Evolutionary conservation across 2,797 vertebrate species (phyloP), one percentile per base, ranked within the genome.

Genomic region (Morelia viridis): DNA sequence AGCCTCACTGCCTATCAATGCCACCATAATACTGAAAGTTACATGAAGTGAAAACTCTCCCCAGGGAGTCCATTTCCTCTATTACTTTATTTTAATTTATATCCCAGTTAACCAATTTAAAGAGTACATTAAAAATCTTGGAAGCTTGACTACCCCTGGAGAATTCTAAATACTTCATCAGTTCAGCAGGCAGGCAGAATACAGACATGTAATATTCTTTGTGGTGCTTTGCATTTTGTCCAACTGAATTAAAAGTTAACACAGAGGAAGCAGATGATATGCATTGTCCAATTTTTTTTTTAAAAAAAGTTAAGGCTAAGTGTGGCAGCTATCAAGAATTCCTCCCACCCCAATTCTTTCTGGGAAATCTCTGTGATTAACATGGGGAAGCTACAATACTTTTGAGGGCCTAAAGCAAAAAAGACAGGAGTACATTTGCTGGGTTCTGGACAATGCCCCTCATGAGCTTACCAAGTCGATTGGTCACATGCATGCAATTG

Each of bases 41-140:
- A 65, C 24, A 71, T 89, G 80, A 87, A 53, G 41, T 22, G 24
- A 87, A 71, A 76, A 76, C 24, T 50, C 83, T 87, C 71, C 28
- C 58, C 60, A 84, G 61, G 50, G 60, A 24, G 31, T 24, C 84
- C 58, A 76, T 87, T 76, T 76, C n/a, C n/a, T 90, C n/a, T 53
- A 28, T 90, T 90, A 87, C 57, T 92, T 92, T 68, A 85, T 85
- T 92, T 92, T 90, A 90, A 92, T 89, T 71, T 90, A 90, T 87
- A 62, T 41, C 15, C 41, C 22, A 90, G 84, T 87, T 90, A 76
- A 87, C 5, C 64, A 17, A 76, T 86, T 89, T 90, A 62, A 92
- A 90, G 57, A 76, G 57, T 50, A 31, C 41, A 76, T 90, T 92
- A 92, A 92, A 92, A 58, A 61, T 87, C 65, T 10, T 80, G 46